Conservation (phyloP, 2,888 invertebrate species). For the Ectobius pallidus region DNA sequence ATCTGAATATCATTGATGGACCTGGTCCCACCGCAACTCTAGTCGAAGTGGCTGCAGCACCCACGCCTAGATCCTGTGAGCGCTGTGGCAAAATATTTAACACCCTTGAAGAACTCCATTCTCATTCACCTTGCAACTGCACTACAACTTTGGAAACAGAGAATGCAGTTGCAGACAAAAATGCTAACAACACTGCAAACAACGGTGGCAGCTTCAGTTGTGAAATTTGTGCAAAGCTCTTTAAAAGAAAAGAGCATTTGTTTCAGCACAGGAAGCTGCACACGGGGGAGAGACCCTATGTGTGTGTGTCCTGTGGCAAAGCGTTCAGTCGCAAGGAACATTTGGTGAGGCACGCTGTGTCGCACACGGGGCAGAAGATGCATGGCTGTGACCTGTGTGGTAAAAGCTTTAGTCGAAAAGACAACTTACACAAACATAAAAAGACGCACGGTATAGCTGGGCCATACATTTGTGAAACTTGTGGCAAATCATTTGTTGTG, state of each 20-base stretch:
- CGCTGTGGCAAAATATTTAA: constrained; percentile 54
- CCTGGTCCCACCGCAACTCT: constrained; percentile 28
- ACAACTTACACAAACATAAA: constrained; percentile 65
- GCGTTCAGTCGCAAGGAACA: constrained; percentile 74
- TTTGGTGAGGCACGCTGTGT: constrained; percentile 64
- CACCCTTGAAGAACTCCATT: constrained; percentile 50
- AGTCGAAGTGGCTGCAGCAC: constrained; percentile 33
- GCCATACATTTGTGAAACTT: constrained; percentile 67
- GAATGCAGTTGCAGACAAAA: constrained; percentile 10
- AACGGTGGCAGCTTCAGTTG: constrained; percentile 55
- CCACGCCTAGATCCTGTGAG: constrained; percentile 47
- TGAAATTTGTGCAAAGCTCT: constrained; percentile 66
- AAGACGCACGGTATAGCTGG: constrained; percentile 64
- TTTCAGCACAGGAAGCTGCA: constrained; percentile 54
- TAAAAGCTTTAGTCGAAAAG: constrained; percentile 60
- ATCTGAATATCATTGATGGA: constrained; percentile 42
- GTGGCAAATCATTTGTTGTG: constrained; percentile 69
- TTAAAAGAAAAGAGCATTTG: constrained; percentile 72
- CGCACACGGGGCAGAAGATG: constrained; percentile 71
- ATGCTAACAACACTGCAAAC: neutral
- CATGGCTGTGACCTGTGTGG: constrained; percentile 67
- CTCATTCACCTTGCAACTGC: constrained; percentile 49
- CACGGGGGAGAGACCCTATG: constrained; percentile 64
- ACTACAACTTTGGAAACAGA: neutral
- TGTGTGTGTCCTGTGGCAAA: constrained; percentile 68